Evolutionary conservation across 1,140 invertebrate genomes (phyloP).

Genomic region (Watersipora subatra): DNA sequence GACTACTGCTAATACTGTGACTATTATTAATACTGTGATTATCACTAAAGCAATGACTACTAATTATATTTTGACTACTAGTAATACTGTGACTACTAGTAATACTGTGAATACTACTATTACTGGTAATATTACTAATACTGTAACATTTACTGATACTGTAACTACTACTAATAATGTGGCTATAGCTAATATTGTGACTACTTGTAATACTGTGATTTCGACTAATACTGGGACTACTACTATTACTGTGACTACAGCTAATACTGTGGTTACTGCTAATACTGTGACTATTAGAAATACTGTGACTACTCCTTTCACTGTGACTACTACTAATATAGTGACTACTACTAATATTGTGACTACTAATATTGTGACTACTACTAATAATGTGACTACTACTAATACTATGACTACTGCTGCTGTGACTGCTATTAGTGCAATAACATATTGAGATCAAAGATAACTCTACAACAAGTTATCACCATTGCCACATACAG

Average conservation of each 20-base stretch:
- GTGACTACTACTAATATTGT: background rate
- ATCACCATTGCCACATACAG: too few relatives aligned
- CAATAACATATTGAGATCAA: too few relatives aligned
- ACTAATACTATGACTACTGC: background rate
- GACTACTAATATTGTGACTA: background rate
- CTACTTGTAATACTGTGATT: background rate
- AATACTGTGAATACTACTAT: background rate
- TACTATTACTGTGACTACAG: background rate
- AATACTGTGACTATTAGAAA: background rate
- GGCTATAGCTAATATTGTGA: background rate
- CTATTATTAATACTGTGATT: background rate
- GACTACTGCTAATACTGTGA: background rate
- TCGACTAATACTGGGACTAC: background rate
- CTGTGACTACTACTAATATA: background rate
- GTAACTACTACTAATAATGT: background rate
- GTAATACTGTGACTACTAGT: background rate
- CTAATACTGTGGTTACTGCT: background rate
- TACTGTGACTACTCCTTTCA: background rate
- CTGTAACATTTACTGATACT: background rate
- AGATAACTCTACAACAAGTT: too few relatives aligned
- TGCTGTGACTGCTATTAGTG: background rate
- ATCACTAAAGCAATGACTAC: background rate
- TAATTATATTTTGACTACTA: background rate
- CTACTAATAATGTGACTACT: background rate
- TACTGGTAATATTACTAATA: background rate